phyloP scores from a whole-genome alignment of 2,113 vertebrate genomes.

The Numenius arquata region DNA sequence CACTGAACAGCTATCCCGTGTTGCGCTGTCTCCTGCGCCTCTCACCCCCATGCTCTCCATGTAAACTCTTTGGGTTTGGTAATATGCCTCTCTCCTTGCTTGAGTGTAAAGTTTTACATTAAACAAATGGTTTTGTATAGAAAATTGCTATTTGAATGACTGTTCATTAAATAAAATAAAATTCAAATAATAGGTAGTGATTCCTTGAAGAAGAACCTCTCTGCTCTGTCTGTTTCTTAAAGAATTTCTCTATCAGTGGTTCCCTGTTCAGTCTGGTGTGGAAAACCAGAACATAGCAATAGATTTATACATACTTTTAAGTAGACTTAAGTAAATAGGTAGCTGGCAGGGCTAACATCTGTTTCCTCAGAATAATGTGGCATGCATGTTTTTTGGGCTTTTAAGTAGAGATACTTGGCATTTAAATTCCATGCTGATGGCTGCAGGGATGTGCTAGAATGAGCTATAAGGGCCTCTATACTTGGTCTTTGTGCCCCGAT shows the following conservation, averaged over 20 bases:
- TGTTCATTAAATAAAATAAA: not conserved
- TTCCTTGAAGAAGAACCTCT: not conserved
- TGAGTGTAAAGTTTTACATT: not conserved
- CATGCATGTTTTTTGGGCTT: fast-evolving
- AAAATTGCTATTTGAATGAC: not conserved
- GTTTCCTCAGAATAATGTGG: not conserved
- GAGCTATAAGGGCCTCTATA: not conserved
- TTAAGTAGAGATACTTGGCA: not conserved
- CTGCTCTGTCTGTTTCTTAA: not conserved
- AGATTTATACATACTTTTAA: not conserved
- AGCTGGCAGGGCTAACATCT: not conserved
- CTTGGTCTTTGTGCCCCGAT: not conserved
- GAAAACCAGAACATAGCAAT: not conserved
- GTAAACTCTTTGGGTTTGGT: not conserved
- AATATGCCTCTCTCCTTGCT: not conserved
- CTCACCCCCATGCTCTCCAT: fast-evolving
- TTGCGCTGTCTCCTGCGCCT: not conserved
- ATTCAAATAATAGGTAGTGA: not conserved
- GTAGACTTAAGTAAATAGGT: not conserved
- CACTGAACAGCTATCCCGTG: not conserved
- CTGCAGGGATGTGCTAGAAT: not conserved
- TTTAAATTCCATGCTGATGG: not conserved
- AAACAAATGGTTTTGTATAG: not conserved
- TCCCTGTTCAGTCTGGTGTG: not conserved
- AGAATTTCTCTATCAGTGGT: not conserved